phyloP scores from a whole-genome alignment of 1,140 invertebrate species.

The Radopholus similis region DNA sequence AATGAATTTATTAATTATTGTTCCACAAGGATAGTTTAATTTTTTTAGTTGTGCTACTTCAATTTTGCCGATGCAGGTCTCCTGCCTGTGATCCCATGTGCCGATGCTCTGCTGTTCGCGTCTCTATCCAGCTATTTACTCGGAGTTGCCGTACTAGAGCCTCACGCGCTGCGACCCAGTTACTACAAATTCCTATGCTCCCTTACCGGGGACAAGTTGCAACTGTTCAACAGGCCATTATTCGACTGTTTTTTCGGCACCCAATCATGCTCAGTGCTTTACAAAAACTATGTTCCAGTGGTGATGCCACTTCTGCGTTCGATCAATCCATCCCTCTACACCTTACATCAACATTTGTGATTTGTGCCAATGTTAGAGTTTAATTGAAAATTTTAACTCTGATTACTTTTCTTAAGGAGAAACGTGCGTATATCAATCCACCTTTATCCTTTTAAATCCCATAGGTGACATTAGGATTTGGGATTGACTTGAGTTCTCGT shows the following conservation, averaged over 20 bases:
- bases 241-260: conserved; percentile 4
- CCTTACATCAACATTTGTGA: too few species aligned
- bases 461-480: too few species aligned
- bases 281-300: background rate
- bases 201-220: conserved; percentile 50
- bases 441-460: too few species aligned
- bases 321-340: conserved; percentile 16
- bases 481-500: too few species aligned
- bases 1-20: conserved; percentile 7
- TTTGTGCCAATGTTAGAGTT: too few species aligned
- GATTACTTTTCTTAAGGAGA: too few species aligned
- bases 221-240: conserved; percentile 8
- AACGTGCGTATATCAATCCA: too few species aligned
- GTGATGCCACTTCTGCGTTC: background rate
- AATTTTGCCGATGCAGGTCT: conserved; percentile 35
- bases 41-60: conserved; percentile 46
- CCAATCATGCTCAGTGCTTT: background rate
- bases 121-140: conserved; percentile 50
- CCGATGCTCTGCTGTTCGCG: conserved; percentile 49
- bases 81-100: conserved; percentile 44
- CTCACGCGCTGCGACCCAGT: conserved; percentile 47
- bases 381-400: too few species aligned
- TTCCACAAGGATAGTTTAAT: background rate
- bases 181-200: conserved; percentile 49
- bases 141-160: conserved; percentile 48